A percentile compares a stretch with the other conserved stretches of the same genome.
phyloP scores from a whole-genome alignment of 2,888 invertebrate genomes.

The Xestia xanthographa region DNA sequence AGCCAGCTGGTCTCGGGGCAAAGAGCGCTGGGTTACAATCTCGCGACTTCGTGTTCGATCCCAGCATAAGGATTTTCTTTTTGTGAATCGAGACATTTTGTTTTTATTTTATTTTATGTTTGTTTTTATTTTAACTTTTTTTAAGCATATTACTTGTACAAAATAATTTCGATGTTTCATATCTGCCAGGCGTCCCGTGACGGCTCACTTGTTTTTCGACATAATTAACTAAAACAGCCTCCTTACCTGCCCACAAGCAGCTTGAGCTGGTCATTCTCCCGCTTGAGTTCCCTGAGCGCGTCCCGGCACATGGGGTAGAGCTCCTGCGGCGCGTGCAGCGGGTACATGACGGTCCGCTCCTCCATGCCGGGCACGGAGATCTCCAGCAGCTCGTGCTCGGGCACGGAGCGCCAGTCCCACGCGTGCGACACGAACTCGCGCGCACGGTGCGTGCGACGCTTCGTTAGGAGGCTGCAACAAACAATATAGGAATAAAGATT shows the following conservation, averaged over 20 bases:
- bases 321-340: conserved; percentile 84
- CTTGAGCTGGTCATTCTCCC: conserved; percentile 80
- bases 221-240: background rate
- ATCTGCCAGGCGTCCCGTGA: no score
- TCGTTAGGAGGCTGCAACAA: conserved; percentile 75
- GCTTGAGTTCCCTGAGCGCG: conserved; percentile 73
- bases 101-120: no score
- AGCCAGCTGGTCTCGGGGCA: no score
- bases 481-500: background rate
- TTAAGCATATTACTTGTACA: no score
- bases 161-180: no score
- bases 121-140: no score
- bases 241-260: conserved; percentile 77
- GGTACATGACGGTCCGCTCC: conserved; percentile 79
- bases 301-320: conserved; percentile 76
- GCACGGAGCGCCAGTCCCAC: conserved; percentile 84
- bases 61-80: no score
- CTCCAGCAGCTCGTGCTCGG: conserved; percentile 82
- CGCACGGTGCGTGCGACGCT: conserved; percentile 81
- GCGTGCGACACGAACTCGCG: conserved; percentile 74
- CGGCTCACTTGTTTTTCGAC: no score
- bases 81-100: no score
- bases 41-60: no score
- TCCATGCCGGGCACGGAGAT: conserved; percentile 79
- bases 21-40: no score